These are phyloP conservation scores for Epistrophe grossulariae DNA, from an alignment of 2,888 invertebrate genomes.

Conservation along the genomic window DNA sequence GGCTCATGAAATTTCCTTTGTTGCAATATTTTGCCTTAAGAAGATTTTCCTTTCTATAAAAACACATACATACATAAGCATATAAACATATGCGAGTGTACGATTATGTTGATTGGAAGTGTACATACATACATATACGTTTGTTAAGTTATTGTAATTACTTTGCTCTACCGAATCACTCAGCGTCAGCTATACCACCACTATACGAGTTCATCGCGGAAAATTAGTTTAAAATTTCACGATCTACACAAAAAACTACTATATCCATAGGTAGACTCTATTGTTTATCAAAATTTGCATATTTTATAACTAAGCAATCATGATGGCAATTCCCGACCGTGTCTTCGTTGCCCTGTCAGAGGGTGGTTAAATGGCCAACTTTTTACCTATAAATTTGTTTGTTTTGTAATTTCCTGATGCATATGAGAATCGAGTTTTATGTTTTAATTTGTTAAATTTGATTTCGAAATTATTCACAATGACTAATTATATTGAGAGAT, in stretches of 20 bases:
- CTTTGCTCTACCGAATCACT: slow-evolving; percentile 28
- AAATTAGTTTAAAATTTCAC: slow-evolving; percentile 57
- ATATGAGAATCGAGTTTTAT: not conserved
- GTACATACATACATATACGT: not conserved
- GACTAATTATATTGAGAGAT: not conserved
- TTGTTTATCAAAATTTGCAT: slow-evolving; percentile 55
- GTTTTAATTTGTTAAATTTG: not conserved
- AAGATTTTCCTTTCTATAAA: slow-evolving; percentile 34
- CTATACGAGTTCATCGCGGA: not conserved
- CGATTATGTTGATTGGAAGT: slow-evolving; percentile 9
- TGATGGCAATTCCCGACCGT: not conserved
- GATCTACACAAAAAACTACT: slow-evolving; percentile 6
- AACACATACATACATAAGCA: not conserved
- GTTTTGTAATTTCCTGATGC: slow-evolving; percentile 31
- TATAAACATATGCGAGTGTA: not conserved
- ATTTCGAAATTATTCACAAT: not conserved
- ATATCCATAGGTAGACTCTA: not conserved
- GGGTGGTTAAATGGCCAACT: slow-evolving; percentile 5
- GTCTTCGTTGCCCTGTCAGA: not conserved
- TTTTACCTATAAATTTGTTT: not conserved
- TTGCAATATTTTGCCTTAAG: slow-evolving; percentile 12
- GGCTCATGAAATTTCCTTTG: slow-evolving; percentile 30
- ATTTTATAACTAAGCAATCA: slow-evolving; percentile 31
- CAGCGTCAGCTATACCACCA: not conserved
- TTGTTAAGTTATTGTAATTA: slow-evolving; percentile 26